A percentile compares a stretch with the other conserved stretches of the same genome.
Conservation (phyloP, 2,797 vertebrate species). For the Sebastes cheni region DNA sequence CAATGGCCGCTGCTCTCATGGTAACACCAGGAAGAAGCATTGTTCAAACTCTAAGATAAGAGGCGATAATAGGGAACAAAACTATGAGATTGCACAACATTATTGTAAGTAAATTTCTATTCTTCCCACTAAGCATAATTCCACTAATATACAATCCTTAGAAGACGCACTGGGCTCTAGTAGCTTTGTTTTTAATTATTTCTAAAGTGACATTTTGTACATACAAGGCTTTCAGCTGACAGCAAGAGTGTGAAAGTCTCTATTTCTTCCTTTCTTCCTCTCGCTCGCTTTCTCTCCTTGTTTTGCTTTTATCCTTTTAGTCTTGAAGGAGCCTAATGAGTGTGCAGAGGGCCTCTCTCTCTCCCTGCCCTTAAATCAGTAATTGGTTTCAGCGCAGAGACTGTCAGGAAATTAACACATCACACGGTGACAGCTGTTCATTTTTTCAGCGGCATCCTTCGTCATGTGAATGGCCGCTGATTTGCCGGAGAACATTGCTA, state of each 20-base stretch:
- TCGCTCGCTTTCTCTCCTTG: slow-evolving; percentile 75
- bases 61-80: background rate
- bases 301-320: slow-evolving; percentile 98
- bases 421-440: slow-evolving; percentile 99
- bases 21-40: background rate
- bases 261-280: slow-evolving; percentile 82
- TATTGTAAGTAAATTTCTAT: slow-evolving; percentile 9
- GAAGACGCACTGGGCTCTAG: background rate
- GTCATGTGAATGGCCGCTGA: slow-evolving; percentile 95
- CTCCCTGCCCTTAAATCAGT: slow-evolving; percentile 99
- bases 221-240: slow-evolving; percentile 50
- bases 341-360: slow-evolving; percentile 92
- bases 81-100: background rate
- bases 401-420: slow-evolving; percentile 99
- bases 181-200: slow-evolving; percentile 67
- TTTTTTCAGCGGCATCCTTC: slow-evolving; percentile 91
- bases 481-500: slow-evolving; percentile 95
- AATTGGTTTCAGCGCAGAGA: slow-evolving; percentile 98
- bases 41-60: background rate
- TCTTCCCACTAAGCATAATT: slow-evolving; percentile 18
- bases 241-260: slow-evolving; percentile 65
- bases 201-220: slow-evolving; percentile 61
- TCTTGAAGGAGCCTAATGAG: slow-evolving; percentile 99
- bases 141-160: slow-evolving; percentile 25
- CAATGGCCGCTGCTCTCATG: background rate